Evolutionary conservation across 2,888 invertebrate genomes (phyloP).

Genomic region (Cancer borealis): DNA sequence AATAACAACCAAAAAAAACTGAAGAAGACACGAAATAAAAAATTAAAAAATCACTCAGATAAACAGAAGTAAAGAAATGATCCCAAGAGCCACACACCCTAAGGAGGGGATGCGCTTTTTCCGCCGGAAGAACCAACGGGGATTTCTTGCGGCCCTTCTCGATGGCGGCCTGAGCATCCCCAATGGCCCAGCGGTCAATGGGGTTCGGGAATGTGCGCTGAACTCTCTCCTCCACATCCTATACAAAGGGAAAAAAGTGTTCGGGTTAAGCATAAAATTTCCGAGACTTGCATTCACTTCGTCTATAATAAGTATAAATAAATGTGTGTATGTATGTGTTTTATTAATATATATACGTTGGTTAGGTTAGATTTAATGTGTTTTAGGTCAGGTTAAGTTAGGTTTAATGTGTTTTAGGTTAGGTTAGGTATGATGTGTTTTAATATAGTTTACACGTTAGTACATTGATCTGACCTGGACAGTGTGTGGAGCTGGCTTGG

Average conservation of each 20-base stretch:
- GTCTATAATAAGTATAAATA: background rate
- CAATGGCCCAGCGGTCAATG: conserved; percentile 95
- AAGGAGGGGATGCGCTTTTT: conserved; percentile 92
- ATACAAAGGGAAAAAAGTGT: conserved; percentile 75
- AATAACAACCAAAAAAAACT: background rate
- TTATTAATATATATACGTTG: background rate
- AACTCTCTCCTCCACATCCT: conserved; percentile 96
- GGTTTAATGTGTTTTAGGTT: background rate
- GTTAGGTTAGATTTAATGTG: background rate
- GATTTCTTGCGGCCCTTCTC: conserved; percentile 89
- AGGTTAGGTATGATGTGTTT: background rate
- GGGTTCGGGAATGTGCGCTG: conserved; percentile 96
- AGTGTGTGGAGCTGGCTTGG: conserved; percentile 88
- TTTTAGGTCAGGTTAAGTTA: background rate
- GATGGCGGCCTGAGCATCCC: conserved; percentile 91
- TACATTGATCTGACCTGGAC: conserved; percentile 81
- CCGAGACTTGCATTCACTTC: background rate
- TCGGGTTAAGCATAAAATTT: background rate
- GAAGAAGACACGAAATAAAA: too few species aligned
- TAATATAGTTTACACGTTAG: background rate
- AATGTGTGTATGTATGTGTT: background rate
- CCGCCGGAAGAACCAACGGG: conserved; percentile 88
- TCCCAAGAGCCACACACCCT: conserved; percentile 57
- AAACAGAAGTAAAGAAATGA: background rate
- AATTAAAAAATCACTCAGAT: too few species aligned